Evolutionary conservation across 2,888 invertebrate species (phyloP), one percentile per base, ranked within the genome.

Genomic region (Linnaemya vulpina): DNA sequence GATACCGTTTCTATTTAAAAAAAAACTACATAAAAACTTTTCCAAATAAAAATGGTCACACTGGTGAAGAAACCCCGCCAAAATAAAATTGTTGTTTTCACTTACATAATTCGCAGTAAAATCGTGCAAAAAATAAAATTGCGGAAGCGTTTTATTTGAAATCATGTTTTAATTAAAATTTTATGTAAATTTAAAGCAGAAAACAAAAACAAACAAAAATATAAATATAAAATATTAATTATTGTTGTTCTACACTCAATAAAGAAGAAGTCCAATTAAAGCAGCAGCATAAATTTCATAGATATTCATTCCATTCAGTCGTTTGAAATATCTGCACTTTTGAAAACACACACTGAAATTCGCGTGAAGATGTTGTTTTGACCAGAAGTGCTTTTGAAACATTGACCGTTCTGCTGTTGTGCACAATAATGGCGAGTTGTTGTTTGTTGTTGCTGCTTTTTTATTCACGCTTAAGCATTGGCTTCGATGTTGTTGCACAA

Each of bases 341-440:
- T 43, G 55, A 13, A 62, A 49, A 62, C 3, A 22, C 9, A 77
- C 13, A 30, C 2, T 30, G 30, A 30, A 30, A 30, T 30, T 25
- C 8, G 40, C 17, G n/a, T 58, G 13, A 13, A 11, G 35, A 43
- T 38, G 15, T 13, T 78, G 35, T 55, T 43, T 73, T 63, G 63
- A 65, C 46, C 79, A 79, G 30, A 20, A 65, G 55, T 65, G 65
- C 11, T 40, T 20, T n/a, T n/a, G 74, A 80, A 58, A 62, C 84
- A 84, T 84, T 84, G 84, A 84, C 84, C 80, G 84, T 84, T 84
- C 84, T 84, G 84, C 76, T 51, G 35, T 74, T 80, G 30, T 74
- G 70, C 62, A 55, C 78, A 79, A 35, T 63, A 79, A 35, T 63
- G 20, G 2, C 15, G n/a, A 80, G 58, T 78, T 15, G n/a, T n/a